Base-by-base conservation (phyloP, 64 coral and sea anemone genomes). In the Cladopsammia gracilis region DNA sequence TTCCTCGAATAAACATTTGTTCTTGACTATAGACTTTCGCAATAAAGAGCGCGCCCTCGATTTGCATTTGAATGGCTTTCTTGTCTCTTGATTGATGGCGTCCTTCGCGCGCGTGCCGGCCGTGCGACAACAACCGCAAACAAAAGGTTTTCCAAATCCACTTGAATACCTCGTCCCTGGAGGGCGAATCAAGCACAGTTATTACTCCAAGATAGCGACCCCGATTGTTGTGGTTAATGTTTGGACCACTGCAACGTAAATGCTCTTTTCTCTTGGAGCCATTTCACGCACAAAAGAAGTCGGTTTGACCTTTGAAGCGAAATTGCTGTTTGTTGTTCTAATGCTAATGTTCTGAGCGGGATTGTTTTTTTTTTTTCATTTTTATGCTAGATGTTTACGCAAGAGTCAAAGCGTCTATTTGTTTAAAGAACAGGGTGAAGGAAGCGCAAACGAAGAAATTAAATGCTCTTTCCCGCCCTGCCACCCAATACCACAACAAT, bases 51-150 rank as follows among this genome's bases (percentile, higher is more conserved):
- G 46, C 91, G 82, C 73, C 23, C 48, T 11, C 23, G 24, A 92
- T 96, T 87, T 84, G 79, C 76, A 96, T 92, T 92, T 83, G 81
- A 96, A 92, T 88, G 71, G 69, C 23, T 70, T 92, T 51, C 62
- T 67, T 84, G 11, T 84, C 43, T 4, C 7, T 92, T 96, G 90
- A 89, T 96, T 96, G 92, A 94, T 64, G 78, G 92, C 92, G 86
- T 94, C 78, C 68, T 62, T 54, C 78, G 12, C 78, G 87, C 92
- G 92, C 92, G 92, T 94, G 92, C 86, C 92, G 66, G 87, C 86
- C 78, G 23, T 94, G 74, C 86, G 92, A 71, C 92, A 67, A 66
- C 50, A 76, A 34, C 23, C 9, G 20, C 47, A 62, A 89, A 79
- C 87, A 94, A 82, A 74, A 68, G 56, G 77, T 57, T 89, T 89